Evolutionary conservation across 2,888 invertebrate genomes (phyloP).

Genomic region (Cantharis flavilabris): DNA sequence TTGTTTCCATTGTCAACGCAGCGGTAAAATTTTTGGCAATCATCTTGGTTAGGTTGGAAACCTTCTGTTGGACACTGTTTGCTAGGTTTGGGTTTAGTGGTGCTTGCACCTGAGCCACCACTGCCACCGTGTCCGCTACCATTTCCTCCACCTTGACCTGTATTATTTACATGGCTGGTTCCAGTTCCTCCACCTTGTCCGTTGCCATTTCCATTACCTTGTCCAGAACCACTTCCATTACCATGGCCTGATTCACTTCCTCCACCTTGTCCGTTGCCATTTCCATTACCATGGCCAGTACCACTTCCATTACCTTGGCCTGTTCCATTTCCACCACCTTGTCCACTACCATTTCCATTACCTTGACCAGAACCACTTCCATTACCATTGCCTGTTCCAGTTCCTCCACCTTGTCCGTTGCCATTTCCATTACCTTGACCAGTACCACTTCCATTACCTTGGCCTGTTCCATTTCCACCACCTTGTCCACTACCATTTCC

Average conservation of each 20-base stretch:
- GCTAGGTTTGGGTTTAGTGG: not conserved
- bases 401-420: too few species aligned
- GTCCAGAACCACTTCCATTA: not conserved
- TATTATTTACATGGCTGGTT: too few species aligned
- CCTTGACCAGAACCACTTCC: not conserved
- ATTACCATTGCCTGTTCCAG: too few species aligned
- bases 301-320: not conserved
- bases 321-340: not conserved
- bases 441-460: too few species aligned
- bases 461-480: too few species aligned
- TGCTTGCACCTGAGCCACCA: not conserved
- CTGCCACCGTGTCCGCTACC: too few species aligned
- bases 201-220: too few species aligned
- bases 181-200: too few species aligned
- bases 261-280: not conserved
- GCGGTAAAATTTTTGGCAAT: conserved; percentile 78
- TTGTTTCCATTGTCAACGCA: conserved; percentile 69
- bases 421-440: too few species aligned
- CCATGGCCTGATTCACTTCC: not conserved
- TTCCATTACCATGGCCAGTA: not conserved
- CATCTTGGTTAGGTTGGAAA: conserved; percentile 68
- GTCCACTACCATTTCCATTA: too few species aligned
- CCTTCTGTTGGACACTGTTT: conserved; percentile 8
- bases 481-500: too few species aligned
- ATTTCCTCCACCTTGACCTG: too few species aligned